A percentile compares a stretch with the other conserved stretches of the same genome.
phyloP scores from a whole-genome alignment of 2,888 invertebrate species.

The Drosophila merina region DNA sequence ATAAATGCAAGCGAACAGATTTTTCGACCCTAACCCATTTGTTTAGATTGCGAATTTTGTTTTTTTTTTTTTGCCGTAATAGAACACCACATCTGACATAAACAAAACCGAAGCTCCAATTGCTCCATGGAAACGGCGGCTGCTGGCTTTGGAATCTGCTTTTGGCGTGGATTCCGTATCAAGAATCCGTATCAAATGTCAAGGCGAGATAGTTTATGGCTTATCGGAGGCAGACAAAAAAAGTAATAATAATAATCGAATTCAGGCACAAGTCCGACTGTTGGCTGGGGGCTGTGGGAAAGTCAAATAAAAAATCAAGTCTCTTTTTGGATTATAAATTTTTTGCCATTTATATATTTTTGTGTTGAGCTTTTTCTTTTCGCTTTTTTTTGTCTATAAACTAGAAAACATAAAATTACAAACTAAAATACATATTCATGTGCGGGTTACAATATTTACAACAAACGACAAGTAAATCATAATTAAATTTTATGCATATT shows the following conservation, averaged over 20 bases:
- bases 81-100: conserved; percentile 40
- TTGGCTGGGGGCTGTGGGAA: background rate
- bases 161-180: conserved; percentile 36
- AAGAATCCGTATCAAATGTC: conserved; percentile 61
- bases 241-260: background rate
- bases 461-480: conserved; percentile 42
- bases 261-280: background rate
- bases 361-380: conserved; percentile 27
- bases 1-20: background rate
- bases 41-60: conserved; percentile 61
- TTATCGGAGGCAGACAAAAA: conserved; percentile 54
- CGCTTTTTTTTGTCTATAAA: conserved; percentile 60
- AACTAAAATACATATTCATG: conserved; percentile 38
- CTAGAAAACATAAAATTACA: conserved; percentile 72
- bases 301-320: conserved; percentile 22
- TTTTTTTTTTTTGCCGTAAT: conserved; percentile 41
- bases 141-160: conserved; percentile 44
- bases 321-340: conserved; percentile 24
- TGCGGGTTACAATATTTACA: conserved; percentile 65
- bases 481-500: conserved; percentile 49
- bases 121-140: conserved; percentile 20
- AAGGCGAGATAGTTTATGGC: conserved; percentile 59
- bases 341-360: conserved; percentile 46
- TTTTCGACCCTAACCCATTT: background rate
- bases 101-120: conserved; percentile 45